Evolutionary conservation across 2,797 vertebrate genomes (phyloP).

Genomic region (Hoplostethus atlanticus): DNA sequence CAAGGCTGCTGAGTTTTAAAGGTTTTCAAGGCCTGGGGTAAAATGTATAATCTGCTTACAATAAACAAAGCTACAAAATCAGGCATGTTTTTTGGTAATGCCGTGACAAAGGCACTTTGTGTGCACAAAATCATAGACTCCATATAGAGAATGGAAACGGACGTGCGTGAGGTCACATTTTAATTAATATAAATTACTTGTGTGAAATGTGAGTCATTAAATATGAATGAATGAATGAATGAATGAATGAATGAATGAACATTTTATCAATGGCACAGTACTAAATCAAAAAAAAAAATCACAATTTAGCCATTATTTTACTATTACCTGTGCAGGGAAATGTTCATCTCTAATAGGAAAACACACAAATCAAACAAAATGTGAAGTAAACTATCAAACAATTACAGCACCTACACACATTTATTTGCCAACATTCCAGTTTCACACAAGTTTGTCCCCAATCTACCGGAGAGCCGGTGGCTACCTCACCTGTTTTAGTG

Average conservation of each 20-base stretch:
- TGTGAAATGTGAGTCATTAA: constrained; percentile 2
- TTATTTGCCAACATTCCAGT: constrained; percentile 4
- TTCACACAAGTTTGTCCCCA: not conserved
- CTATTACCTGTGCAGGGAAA: not conserved
- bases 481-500: constrained; percentile 71
- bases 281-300: not conserved
- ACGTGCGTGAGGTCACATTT: not conserved
- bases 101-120: constrained; percentile 53
- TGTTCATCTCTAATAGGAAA: not conserved
- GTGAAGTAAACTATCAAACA: not conserved
- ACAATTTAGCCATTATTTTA: not conserved
- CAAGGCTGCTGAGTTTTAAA: constrained; percentile 38
- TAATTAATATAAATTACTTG: not conserved
- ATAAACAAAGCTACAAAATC: constrained; percentile 59
- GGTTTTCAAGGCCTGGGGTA: constrained; percentile 31
- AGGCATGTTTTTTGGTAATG: constrained; percentile 39
- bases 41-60: constrained; percentile 71
- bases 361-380: not conserved
- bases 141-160: not conserved
- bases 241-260: not conserved
- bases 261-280: not conserved
- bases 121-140: constrained; percentile 20
- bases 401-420: constrained; percentile 5
- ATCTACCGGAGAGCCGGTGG: constrained; percentile 6
- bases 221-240: too few species aligned